These are phyloP conservation scores for Paratilapia polleni DNA, from an alignment of 2,113 vertebrate species.

Conservation along the genomic window DNA sequence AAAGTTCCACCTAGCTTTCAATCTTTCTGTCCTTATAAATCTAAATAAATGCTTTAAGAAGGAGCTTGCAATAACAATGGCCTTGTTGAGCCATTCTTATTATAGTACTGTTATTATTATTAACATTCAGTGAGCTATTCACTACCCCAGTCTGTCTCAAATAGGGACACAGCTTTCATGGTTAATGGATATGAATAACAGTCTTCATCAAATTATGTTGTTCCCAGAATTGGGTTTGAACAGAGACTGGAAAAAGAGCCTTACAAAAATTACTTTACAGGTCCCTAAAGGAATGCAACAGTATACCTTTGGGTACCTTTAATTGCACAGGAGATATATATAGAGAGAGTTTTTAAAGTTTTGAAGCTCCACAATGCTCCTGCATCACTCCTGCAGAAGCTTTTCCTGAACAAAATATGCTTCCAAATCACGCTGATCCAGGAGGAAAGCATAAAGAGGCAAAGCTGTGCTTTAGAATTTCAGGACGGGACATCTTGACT, in stretches of 20 bases:
- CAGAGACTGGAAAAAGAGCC: not conserved
- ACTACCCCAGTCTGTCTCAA: not conserved
- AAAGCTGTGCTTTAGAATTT: not conserved
- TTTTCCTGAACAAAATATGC: not conserved
- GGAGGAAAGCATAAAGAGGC: not conserved
- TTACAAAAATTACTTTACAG: not conserved
- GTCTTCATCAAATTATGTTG: not conserved
- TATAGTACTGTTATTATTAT: not conserved
- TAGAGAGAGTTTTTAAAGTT: no score
- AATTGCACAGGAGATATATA: not conserved
- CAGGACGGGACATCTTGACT: not conserved
- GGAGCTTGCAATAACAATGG: not conserved
- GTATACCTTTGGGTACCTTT: no score
- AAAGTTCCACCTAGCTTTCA: not conserved
- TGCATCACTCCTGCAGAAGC: not conserved
- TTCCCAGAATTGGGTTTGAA: not conserved
- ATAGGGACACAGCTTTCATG: not conserved
- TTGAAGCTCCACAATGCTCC: not conserved
- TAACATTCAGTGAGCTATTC: not conserved
- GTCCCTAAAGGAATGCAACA: not conserved
- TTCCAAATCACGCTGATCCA: not conserved
- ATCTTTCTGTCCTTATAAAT: not conserved
- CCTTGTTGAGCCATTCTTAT: not conserved
- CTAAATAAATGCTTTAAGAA: not conserved
- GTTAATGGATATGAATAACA: constrained; percentile 4